A percentile compares a stretch with the other conserved stretches of the same genome.
phyloP scores from a whole-genome alignment of 2,888 invertebrate genomes.

The Homarus gammarus region DNA sequence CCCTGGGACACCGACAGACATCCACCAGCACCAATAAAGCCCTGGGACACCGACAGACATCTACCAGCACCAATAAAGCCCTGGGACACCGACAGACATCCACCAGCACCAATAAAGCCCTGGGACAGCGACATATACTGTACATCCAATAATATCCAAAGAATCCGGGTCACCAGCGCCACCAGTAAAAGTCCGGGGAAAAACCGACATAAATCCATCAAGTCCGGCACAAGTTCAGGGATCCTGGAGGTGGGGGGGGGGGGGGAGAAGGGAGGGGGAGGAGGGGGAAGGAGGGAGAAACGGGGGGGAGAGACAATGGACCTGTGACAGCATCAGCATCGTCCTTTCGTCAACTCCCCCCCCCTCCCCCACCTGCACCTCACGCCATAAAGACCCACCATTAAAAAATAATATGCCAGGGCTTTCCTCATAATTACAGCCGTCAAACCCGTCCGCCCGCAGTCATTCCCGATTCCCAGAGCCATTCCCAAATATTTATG shows the following conservation, averaged over 20 bases:
- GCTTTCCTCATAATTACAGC: constrained; percentile 12
- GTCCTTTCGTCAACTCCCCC: too few relatives aligned
- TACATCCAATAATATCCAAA: background rate
- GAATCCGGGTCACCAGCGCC: background rate
- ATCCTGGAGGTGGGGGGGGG: too few relatives aligned
- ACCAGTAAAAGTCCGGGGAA: background rate
- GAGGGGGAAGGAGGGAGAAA: background rate
- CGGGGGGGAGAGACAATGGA: background rate
- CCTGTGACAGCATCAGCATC: too few relatives aligned
- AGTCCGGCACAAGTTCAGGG: background rate
- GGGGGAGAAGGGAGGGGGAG: background rate
- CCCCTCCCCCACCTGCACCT: background rate
- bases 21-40: background rate
- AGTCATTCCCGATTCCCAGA: constrained; percentile 14
- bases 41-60: background rate
- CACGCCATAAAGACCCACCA: background rate
- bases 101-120: background rate
- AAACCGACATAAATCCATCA: background rate
- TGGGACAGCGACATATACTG: background rate
- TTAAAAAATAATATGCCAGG: constrained; percentile 2
- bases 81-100: background rate
- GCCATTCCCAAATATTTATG: constrained; percentile 8
- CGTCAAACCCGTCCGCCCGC: constrained; percentile 15
- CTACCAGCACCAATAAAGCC: background rate
- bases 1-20: background rate